Conservation (phyloP, 2,113 vertebrate species). For the Ahaetulla prasina region DNA sequence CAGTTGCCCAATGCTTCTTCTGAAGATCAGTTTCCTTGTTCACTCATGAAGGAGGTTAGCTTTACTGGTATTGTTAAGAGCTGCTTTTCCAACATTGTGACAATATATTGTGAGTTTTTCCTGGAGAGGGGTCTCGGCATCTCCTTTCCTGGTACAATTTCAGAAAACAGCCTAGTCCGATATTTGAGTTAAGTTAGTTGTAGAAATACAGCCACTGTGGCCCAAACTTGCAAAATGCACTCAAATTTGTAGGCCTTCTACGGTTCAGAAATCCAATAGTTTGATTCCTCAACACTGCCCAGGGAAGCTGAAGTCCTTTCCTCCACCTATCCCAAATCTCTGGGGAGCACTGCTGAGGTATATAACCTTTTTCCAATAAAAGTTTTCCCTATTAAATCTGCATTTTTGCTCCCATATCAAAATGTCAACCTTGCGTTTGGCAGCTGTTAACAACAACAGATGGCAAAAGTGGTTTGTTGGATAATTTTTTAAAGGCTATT, state of each 20-base stretch:
- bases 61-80: background rate
- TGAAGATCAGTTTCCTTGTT: background rate
- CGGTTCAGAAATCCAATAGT: background rate
- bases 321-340: background rate
- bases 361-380: conserved; percentile 38
- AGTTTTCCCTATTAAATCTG: background rate
- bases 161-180: background rate
- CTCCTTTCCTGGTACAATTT: background rate
- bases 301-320: background rate
- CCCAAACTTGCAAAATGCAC: background rate
- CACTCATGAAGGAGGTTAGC: background rate
- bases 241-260: background rate
- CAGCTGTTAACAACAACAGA: conserved; percentile 20
- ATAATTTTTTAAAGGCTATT: background rate
- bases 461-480: background rate
- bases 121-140: background rate
- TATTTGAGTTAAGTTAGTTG: background rate
- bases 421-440: conserved; percentile 34
- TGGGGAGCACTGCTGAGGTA: background rate
- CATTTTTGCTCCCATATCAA: conserved; percentile 9
- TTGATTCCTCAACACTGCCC: too few species aligned
- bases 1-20: too few species aligned
- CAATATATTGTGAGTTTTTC: background rate
- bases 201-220: background rate
- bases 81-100: background rate